A percentile compares a stretch with the other conserved stretches of the same genome.
Conservation (phyloP, 2,888 invertebrate genomes). For the Spilosoma lubricipeda region DNA sequence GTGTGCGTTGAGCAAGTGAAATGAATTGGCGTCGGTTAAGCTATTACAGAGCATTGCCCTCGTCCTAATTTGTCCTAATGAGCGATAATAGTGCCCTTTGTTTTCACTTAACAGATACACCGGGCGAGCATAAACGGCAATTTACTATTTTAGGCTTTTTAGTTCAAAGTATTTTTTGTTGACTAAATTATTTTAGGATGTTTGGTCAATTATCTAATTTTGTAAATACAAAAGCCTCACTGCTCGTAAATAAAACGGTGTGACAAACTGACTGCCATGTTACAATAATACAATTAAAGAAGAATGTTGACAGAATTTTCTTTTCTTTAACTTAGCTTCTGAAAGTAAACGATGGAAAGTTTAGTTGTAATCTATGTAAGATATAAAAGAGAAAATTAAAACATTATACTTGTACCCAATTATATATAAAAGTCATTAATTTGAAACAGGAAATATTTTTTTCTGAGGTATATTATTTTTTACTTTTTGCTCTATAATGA, state of each 20-base stretch:
- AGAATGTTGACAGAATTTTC: background rate
- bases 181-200: conserved; percentile 4
- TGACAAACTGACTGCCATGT: background rate
- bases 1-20: conserved; percentile 54
- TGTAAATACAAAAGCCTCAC: background rate
- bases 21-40: conserved; percentile 58
- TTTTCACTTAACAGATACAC: conserved; percentile 53
- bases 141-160: conserved; percentile 31
- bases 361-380: too few relatives aligned
- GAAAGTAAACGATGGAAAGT: background rate
- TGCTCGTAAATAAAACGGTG: background rate
- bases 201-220: background rate
- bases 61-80: conserved; percentile 65
- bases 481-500: too few relatives aligned
- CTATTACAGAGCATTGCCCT: conserved; percentile 60
- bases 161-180: conserved; percentile 14
- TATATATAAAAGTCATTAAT: too few relatives aligned
- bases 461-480: too few relatives aligned
- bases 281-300: background rate
- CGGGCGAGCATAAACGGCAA: conserved; percentile 31
- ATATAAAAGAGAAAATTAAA: too few relatives aligned
- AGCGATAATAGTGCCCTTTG: conserved; percentile 65
- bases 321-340: background rate
- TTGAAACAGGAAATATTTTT: too few relatives aligned
- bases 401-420: too few relatives aligned